phyloP scores from a whole-genome alignment of 1,140 invertebrate genomes.

The Goniozus legneri region DNA sequence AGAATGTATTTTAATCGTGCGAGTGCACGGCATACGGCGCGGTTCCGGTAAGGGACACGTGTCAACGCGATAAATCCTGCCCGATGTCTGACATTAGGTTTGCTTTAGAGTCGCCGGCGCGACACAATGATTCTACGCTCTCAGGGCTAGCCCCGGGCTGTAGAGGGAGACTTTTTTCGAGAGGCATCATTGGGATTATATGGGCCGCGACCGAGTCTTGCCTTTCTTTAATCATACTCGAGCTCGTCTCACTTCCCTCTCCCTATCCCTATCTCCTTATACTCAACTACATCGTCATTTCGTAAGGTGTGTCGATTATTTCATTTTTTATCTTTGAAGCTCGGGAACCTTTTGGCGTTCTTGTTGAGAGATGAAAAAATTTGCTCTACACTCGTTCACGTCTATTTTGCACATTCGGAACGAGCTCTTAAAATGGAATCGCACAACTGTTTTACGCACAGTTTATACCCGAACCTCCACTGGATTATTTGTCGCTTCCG shows the following conservation, averaged over 20 bases:
- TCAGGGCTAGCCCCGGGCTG: slow-evolving; percentile 41
- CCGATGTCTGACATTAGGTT: slow-evolving; percentile 41
- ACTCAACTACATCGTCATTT: too few species aligned
- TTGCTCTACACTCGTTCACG: too few species aligned
- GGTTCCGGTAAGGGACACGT: slow-evolving; percentile 36
- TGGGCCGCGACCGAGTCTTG: slow-evolving; percentile 49
- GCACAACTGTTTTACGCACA: slow-evolving; percentile 39
- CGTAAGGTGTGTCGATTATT: too few species aligned
- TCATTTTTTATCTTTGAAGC: background rate
- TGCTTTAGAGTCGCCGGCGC: too few species aligned
- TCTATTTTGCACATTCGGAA: too few species aligned
- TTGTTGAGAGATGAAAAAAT: too few species aligned
- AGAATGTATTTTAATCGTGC: slow-evolving; percentile 30
- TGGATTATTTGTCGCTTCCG: slow-evolving; percentile 55
- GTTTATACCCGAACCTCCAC: slow-evolving; percentile 49
- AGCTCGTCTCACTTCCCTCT: slow-evolving; percentile 11
- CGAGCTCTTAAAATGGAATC: too few species aligned
- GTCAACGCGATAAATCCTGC: slow-evolving; percentile 51
- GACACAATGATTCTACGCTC: too few species aligned
- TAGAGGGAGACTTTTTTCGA: slow-evolving; percentile 31
- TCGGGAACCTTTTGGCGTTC: too few species aligned
- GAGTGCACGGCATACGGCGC: slow-evolving; percentile 8
- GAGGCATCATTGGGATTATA: slow-evolving; percentile 50
- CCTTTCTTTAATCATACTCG: too few species aligned
- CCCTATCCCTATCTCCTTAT: slow-evolving; percentile 8